Evolutionary conservation across 2,113 vertebrate species (phyloP).

Genomic region (Lethenteron reissneri): DNA sequence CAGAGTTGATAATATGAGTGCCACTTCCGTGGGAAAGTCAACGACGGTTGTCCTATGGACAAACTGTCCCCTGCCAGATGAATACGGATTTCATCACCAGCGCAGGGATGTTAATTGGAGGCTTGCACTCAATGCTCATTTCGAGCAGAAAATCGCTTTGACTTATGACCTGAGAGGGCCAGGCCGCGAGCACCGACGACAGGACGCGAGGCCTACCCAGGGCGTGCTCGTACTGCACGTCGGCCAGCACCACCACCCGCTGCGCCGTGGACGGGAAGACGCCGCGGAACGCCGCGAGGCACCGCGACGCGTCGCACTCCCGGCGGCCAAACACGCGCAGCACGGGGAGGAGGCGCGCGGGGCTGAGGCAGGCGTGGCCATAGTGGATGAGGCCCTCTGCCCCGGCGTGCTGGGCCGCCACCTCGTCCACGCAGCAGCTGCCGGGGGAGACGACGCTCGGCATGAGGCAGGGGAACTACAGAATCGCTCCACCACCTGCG

Average conservation of each 20-base stretch:
- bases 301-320: slow-evolving; percentile 28
- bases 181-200: too few species aligned
- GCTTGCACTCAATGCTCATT: too few species aligned
- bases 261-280: slow-evolving; percentile 31
- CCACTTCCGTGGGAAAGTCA: too few species aligned
- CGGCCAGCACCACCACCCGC: slow-evolving; percentile 37
- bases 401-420: slow-evolving; percentile 52
- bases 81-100: too few species aligned
- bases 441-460: not conserved
- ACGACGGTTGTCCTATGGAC: too few species aligned
- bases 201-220: slow-evolving; percentile 22
- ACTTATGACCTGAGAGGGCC: too few species aligned
- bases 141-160: too few species aligned
- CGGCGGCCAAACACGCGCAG: slow-evolving; percentile 47
- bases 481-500: not conserved
- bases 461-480: not conserved
- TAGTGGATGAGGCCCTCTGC: slow-evolving; percentile 65
- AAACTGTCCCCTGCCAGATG: too few species aligned
- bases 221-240: slow-evolving; percentile 33
- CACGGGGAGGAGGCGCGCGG: slow-evolving; percentile 36
- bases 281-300: slow-evolving; percentile 31
- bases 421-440: slow-evolving; percentile 86
- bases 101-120: too few species aligned
- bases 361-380: slow-evolving; percentile 57
- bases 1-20: too few species aligned